Conservation (phyloP, 2,888 invertebrate species). For the Drosophila pullipes region DNA sequence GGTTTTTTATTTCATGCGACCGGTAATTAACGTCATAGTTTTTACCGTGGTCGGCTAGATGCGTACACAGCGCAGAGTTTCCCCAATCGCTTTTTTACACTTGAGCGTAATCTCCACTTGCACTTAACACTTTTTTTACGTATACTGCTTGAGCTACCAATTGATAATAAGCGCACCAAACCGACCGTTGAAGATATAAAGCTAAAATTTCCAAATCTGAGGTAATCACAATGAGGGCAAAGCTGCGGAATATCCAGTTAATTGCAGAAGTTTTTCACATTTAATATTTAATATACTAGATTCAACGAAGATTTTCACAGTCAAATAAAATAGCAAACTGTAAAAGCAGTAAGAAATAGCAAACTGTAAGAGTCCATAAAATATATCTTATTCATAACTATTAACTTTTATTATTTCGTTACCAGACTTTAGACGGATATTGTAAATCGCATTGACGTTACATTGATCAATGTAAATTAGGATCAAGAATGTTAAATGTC, state of each 20-base stretch:
- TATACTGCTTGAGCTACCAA: neutral
- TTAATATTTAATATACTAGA: neutral
- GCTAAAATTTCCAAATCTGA: neutral
- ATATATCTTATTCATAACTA: neutral
- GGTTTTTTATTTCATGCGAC: constrained; percentile 17
- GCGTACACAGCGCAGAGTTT: constrained; percentile 8
- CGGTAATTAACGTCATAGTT: constrained; percentile 11
- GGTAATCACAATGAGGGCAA: neutral
- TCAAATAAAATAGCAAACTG: neutral
- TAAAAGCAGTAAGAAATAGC: neutral
- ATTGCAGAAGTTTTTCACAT: neutral
- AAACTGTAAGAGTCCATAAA: neutral
- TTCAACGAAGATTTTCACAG: neutral
- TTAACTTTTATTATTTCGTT: neutral
- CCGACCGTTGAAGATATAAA: neutral
- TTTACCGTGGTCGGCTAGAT: constrained; percentile 5
- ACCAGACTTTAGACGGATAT: neutral
- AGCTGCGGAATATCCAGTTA: neutral
- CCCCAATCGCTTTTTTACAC: constrained; percentile 8
- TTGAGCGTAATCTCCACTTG: neutral
- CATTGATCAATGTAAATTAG: neutral
- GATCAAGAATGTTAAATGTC: neutral
- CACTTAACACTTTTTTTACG: neutral
- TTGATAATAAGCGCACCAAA: neutral
- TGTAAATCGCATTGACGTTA: neutral